Percentiles rank a stretch among this genome's conserved stretches.
Conservation (phyloP, 2,888 invertebrate species). For the Dasysyrphus albostriatus region DNA sequence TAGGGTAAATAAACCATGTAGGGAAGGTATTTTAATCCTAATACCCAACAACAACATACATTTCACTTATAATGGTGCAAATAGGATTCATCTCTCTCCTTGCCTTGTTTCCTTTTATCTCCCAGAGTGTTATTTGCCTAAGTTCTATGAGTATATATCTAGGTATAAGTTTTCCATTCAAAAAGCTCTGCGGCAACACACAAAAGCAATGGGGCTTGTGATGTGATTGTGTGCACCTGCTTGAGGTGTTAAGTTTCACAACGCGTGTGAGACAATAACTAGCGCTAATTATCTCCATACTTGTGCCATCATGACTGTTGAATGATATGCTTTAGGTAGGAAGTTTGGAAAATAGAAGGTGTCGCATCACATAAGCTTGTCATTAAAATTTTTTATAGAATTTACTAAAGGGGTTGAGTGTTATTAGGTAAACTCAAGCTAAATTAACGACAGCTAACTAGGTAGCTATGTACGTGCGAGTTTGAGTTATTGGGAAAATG, state of each 20-base stretch:
- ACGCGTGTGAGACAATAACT: constrained; percentile 42
- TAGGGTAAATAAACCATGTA: not conserved
- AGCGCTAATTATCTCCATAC: constrained; percentile 52
- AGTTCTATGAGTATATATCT: not conserved
- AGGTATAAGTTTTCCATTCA: not conserved
- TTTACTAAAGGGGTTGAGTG: constrained; percentile 3
- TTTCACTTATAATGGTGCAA: not conserved
- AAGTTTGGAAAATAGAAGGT: not conserved
- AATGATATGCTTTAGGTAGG: constrained; percentile 8
- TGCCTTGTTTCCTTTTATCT: not conserved
- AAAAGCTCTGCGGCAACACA: not conserved
- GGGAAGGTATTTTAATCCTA: not conserved
- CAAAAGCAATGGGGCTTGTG: constrained; percentile 55
- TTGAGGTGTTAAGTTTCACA: constrained; percentile 51
- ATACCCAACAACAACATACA: not conserved
- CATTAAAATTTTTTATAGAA: constrained; percentile 12
- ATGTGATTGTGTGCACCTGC: constrained; percentile 53
- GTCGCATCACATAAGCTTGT: constrained; percentile 6
- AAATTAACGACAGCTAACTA: not conserved
- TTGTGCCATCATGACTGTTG: constrained; percentile 28
- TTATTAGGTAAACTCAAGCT: not conserved
- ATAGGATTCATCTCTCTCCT: not conserved
- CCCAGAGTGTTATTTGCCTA: not conserved
- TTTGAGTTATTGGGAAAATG: not conserved
- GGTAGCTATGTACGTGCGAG: not conserved